These are phyloP conservation scores for Cyclopterus lumpus DNA, from an alignment of 2,797 vertebrate species.

Conservation along the genomic window DNA sequence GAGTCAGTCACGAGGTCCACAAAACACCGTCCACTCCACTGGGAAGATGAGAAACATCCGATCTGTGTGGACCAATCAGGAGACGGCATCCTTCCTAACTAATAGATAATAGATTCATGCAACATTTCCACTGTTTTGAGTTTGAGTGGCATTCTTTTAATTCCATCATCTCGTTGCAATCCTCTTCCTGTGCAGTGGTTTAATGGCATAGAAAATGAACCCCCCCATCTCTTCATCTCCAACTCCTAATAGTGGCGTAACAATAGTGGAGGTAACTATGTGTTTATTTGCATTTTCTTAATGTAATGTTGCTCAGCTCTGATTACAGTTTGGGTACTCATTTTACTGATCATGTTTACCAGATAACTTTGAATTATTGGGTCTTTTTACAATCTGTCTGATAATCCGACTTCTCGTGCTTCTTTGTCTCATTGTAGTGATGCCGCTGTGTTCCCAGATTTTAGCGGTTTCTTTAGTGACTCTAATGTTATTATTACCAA, in stretches of 20 bases:
- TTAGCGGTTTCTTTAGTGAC: not conserved
- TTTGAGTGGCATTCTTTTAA: not conserved
- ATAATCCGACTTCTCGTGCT: not conserved
- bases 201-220: too few relatives aligned
- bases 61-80: not conserved
- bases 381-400: not conserved
- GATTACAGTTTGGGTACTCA: not conserved
- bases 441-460: not conserved
- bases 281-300: too few relatives aligned
- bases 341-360: not conserved
- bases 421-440: not conserved
- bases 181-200: too few relatives aligned
- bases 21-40: not conserved
- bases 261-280: too few relatives aligned
- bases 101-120: not conserved
- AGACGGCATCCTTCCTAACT: not conserved
- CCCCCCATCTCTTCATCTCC: too few relatives aligned
- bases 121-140: not conserved
- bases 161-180: too few relatives aligned
- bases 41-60: not conserved
- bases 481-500: slow-evolving; percentile 1
- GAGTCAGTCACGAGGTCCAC: not conserved
- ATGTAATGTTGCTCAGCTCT: too few relatives aligned
- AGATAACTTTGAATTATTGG: not conserved
- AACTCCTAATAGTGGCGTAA: too few relatives aligned